Conservation (phyloP, 2,113 vertebrate species). For the Prinia subflava region DNA sequence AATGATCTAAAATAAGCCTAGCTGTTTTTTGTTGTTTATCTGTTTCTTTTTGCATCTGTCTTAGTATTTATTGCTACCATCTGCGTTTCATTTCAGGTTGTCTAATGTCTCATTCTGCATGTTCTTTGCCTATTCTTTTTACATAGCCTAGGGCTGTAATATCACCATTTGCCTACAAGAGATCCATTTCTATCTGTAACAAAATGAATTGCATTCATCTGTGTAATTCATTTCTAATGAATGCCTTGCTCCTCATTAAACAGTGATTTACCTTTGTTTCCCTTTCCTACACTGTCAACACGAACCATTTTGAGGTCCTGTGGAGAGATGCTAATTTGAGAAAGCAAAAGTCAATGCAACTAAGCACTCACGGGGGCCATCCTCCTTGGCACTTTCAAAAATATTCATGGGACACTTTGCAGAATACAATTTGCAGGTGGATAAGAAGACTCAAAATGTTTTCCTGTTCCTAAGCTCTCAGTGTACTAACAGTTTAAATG, state of each 20-base stretch:
- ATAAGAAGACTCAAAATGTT: not conserved
- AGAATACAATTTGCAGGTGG: constrained; percentile 15
- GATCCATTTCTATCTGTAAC: constrained; percentile 59
- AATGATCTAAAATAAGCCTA: constrained; percentile 50
- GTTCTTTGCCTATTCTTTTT: constrained; percentile 44
- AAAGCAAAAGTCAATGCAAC: constrained; percentile 30
- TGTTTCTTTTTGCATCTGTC: constrained; percentile 52
- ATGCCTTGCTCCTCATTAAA: constrained; percentile 66
- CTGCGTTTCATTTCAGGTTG: constrained; percentile 60
- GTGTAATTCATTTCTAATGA: constrained; percentile 66
- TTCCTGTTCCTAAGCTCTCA: not conserved
- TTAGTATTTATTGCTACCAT: constrained; percentile 62
- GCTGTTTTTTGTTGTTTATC: constrained; percentile 46
- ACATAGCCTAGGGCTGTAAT: constrained; percentile 54
- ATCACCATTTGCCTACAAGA: constrained; percentile 56
- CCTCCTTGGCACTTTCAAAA: constrained; percentile 11
- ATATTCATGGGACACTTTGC: constrained; percentile 24
- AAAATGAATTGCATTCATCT: constrained; percentile 64
- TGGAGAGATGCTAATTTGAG: constrained; percentile 54
- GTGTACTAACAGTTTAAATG: not conserved
- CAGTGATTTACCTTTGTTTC: constrained; percentile 68
- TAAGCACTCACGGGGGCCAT: not conserved
- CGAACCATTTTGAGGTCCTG: constrained; percentile 39
- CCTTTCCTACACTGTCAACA: constrained; percentile 49
- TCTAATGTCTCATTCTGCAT: constrained; percentile 33